phyloP scores from a whole-genome alignment of 1,140 invertebrate genomes.

The Galleria mellonella region DNA sequence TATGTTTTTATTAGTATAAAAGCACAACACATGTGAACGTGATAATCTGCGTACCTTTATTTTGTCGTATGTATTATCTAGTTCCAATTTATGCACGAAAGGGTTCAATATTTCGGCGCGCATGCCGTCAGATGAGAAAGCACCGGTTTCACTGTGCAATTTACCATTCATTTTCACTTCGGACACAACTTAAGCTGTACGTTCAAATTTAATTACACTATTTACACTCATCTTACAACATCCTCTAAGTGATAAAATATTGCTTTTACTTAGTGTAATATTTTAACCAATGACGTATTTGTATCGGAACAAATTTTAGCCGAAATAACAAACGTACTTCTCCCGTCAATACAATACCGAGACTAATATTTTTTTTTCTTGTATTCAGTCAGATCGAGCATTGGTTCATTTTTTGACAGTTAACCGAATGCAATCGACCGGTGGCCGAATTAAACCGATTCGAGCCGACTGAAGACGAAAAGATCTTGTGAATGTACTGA shows the following conservation, averaged over 20 bases:
- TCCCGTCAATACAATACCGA: constrained; percentile 8
- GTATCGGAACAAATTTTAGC: constrained; percentile 16
- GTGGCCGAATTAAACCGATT: constrained; percentile 4
- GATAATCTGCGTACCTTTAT: constrained; percentile 81
- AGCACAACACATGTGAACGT: not conserved
- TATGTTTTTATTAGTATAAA: constrained; percentile 12
- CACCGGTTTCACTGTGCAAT: constrained; percentile 64
- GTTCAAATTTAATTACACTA: constrained; percentile 25
- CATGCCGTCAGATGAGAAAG: constrained; percentile 68
- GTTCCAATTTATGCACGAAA: constrained; percentile 88
- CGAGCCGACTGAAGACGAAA: constrained; percentile 4
- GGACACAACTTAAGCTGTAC: constrained; percentile 6
- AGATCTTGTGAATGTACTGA: too few species aligned
- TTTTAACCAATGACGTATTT: constrained; percentile 19
- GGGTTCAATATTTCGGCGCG: constrained; percentile 81
- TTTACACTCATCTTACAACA: constrained; percentile 19
- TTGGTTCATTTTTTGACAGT: constrained; percentile 24
- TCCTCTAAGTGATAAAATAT: not conserved
- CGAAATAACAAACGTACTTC: constrained; percentile 17
- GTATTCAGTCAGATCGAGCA: constrained; percentile 5
- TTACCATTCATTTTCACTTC: constrained; percentile 71
- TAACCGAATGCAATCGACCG: constrained; percentile 19
- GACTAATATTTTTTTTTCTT: constrained; percentile 20
- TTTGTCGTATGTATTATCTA: constrained; percentile 89
- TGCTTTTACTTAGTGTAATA: constrained; percentile 9